Evolutionary conservation across 2,797 vertebrate species (phyloP), one percentile per base, ranked within the genome.

Genomic region (Ctenosaura bakeri): DNA sequence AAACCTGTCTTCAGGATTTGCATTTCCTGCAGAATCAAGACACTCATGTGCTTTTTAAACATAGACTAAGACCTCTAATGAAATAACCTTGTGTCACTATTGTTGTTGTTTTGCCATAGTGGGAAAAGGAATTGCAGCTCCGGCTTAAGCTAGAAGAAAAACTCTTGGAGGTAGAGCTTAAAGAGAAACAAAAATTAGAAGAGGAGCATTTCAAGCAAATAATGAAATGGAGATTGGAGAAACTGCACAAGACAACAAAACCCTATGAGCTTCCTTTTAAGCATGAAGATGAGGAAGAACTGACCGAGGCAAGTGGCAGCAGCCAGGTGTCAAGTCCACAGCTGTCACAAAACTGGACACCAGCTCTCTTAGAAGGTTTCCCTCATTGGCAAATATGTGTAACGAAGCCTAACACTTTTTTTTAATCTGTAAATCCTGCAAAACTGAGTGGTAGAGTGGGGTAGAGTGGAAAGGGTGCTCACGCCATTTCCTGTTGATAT

Each of bases 221-320:
- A 85, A 94, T 94, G 90, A 95, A 94, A 90, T 95, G 29, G 89
- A 89, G 89, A 92, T 74, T 93, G 82, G 93, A 96, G 74, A 95
- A 94, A 29, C 32, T 96, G 50, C 89, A 71, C 6, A 95, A 94
- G 82, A 93, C 94, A 91, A 95, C 91, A 7, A 96, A 95, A 76
- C 85, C 93, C 0, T 96, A 89, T 24, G 89, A 94, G 24, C 92
- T 96, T n/a, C 78, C 83, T 89, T 79, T 87, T 8, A 54, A 87
- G 71, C 32, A n/a, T 66, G 89, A 89, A 73, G 82, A 89, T 8
- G 1, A 73, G 46, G 52, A 89, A 5, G 0, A 85, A 18, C 1
- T 38, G 52, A 79, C 26, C 22, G 20, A 12, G n/a, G 54, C 83
- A 89, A 91, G 87, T 35, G 85, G 77, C 52, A 91, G 1, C 13